Base-by-base conservation (phyloP, 1,140 invertebrate genomes). In the Drosophila ironensis region DNA sequence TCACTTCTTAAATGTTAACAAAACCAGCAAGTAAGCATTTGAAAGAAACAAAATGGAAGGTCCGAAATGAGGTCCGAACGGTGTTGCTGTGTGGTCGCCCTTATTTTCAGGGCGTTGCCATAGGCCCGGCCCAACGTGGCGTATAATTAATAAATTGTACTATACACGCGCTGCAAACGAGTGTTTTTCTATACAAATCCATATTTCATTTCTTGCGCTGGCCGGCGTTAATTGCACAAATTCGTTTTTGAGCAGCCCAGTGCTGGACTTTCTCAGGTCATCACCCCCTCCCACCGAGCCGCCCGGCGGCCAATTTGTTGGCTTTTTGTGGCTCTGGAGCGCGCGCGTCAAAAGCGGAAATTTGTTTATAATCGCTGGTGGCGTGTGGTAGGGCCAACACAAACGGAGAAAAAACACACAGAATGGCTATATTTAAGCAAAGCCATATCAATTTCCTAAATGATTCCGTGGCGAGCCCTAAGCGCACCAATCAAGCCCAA, bases 341-440 rank as follows among this genome's bases (percentile, higher is more conserved):
- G 54, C 78, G 69, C 69, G 78, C 80, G 78, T 84, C 80, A 84
- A 84, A 76, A 84, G 78, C 78, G 81, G 81, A 87, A 87, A 87
- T 87, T 87, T 87, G 77, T 87, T 87, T 87, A 87, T 87, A 87
- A 87, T 87, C 81, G 81, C 51, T 44, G 72, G 41, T 82, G 63
- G 81, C 70, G 74, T 86, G 78, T 53, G 78, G 73, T 81, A 44
- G 20, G 40, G 60, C 33, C 22, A 19, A 22, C 2, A 22, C 30
- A 30, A 14, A 11, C 12, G 11, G 11, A 22, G 30, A 22, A 3
- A 9, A 42, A 30, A 53, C 27, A 50, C 22, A 47, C 40, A 66
- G 71, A 72, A 42, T 27, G 35, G 30, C 47, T 44, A 57, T 53
- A 51, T 54, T 46, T 59, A 66, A 71, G 69, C 59, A 68, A 67